Base-by-base conservation (phyloP, 92 coral and sea anemone genomes). In the Porites rus region DNA sequence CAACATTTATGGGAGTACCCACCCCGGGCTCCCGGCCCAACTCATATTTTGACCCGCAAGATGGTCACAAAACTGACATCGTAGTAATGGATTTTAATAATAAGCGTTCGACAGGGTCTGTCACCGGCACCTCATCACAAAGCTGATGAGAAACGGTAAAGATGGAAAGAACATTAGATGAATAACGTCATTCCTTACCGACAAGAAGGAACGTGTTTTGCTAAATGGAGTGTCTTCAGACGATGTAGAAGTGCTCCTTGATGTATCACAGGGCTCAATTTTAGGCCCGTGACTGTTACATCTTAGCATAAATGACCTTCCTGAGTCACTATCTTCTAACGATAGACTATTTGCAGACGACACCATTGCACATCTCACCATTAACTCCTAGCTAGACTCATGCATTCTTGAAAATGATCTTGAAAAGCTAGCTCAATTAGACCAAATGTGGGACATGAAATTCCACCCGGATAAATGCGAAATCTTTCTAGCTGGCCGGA, bases 61-160 rank as follows among this genome's bases (percentile, higher is more conserved):
- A 53, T 62, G 72, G 83, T 51, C 7, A 12, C 83, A 71, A 78
- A 59, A 78, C 71, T 17, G 73, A 78, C 43, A 78, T 78, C 59
- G 28, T 78, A 60, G 72, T 78, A 63, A 62, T 78, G 71, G 61
- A 62, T 25, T 78, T 78, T 65, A 11, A 24, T 22, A 78, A 2
- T 28, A 78, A 43, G 83, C 83, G 64, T 28, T 78, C 64, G 72
- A 75, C 66, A 75, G 56, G 72, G 72, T 67, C n/a, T 67, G 72
- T 67, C 72, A 67, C 72, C 28, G 46, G 10, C 51, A 67, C 46
- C 46, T 22, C 28, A 67, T 67, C 51, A 28, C 71, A 66, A 24
- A 66, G 71, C 71, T 20, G 18, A 66, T 66, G 50, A 67, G 72
- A 67, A 20, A 14, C 24, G 72, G 72, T 67, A 28, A 19, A 6